phyloP scores from a whole-genome alignment of 2,888 invertebrate genomes.

The Meghimatium bilineatum region DNA sequence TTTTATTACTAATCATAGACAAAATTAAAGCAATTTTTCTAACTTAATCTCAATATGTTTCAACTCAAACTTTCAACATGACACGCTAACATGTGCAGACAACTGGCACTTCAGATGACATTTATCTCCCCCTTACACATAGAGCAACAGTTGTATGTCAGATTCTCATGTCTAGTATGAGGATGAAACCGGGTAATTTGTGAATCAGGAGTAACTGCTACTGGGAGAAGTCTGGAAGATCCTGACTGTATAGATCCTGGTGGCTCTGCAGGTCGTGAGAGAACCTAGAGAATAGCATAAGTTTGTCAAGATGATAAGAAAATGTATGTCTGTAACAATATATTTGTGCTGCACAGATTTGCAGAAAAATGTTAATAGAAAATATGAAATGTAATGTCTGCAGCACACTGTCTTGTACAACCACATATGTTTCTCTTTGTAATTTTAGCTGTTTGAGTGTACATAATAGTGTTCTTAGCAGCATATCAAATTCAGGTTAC shows the following conservation, averaged over 20 bases:
- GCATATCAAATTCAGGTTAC: too few relatives aligned
- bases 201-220: slow-evolving; percentile 48
- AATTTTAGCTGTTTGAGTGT: too few relatives aligned
- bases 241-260: slow-evolving; percentile 34
- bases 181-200: slow-evolving; percentile 68
- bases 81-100: neutral
- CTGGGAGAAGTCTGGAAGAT: slow-evolving; percentile 21
- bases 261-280: slow-evolving; percentile 47
- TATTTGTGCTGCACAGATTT: neutral
- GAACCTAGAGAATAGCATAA: slow-evolving; percentile 39
- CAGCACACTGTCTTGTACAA: too few relatives aligned
- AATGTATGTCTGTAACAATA: neutral
- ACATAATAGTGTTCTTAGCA: too few relatives aligned
- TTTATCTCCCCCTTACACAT: slow-evolving; percentile 73
- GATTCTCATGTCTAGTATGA: slow-evolving; percentile 67
- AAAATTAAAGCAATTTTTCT: too few relatives aligned
- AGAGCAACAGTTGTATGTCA: slow-evolving; percentile 72
- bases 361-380: too few relatives aligned
- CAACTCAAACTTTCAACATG: neutral
- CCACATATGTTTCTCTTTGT: too few relatives aligned
- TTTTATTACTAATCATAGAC: too few relatives aligned
- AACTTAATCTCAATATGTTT: too few relatives aligned
- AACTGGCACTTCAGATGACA: slow-evolving; percentile 55
- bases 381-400: too few relatives aligned
- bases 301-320: neutral